Evolutionary conservation across 2,113 vertebrate species (phyloP), one percentile per base, ranked within the genome.

Genomic region (Anguilla rostrata): DNA sequence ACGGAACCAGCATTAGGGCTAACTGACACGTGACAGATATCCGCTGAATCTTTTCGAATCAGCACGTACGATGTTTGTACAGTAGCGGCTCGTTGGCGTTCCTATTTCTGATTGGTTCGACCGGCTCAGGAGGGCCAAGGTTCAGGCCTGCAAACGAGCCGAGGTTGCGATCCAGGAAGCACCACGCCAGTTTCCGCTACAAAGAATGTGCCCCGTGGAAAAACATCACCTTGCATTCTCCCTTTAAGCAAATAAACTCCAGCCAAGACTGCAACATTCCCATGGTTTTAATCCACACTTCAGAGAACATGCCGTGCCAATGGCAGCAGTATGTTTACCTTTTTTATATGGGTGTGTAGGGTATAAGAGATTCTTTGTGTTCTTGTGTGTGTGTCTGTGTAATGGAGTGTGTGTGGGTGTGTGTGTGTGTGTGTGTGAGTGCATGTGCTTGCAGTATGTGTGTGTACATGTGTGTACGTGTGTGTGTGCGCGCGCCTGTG

Each of bases 361-460:
- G 6, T 34, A 39, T 78, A 7, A 2, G 75, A 34, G 39, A 20
- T 22, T 41, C 0, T 80, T 39, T 39, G 78, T 80, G 78, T 12
- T 0, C 16, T 29, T 12, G 22, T 18, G 40, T 29, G 40, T 75
- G 15, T 80, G 78, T 78, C 8, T 40, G 41, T 34, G 14, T 60
- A n/a, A n/a, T n/a, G n/a, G n/a, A n/a, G 39, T 12, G 43, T 78
- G 39, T 79, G 40, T 85, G 78, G 49, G 82, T 57, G 71, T 63
- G 56, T 84, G 78, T 53, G 49, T 41, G 46, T 39, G 26, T 66
- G 60, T 79, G 82, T 71, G 14, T 60, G 60, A 66, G 20, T 78
- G 81, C 87, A 6, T 86, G 78, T 20, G 12, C 6, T 18, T 49
- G 46, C 18, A 78, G 14, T 85, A 22, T 88, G 56, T 71, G 82